A percentile compares a stretch with the other conserved stretches of the same genome.
phyloP scores from a whole-genome alignment of 2,113 vertebrate species.

The Forbesichthys agassizii region DNA sequence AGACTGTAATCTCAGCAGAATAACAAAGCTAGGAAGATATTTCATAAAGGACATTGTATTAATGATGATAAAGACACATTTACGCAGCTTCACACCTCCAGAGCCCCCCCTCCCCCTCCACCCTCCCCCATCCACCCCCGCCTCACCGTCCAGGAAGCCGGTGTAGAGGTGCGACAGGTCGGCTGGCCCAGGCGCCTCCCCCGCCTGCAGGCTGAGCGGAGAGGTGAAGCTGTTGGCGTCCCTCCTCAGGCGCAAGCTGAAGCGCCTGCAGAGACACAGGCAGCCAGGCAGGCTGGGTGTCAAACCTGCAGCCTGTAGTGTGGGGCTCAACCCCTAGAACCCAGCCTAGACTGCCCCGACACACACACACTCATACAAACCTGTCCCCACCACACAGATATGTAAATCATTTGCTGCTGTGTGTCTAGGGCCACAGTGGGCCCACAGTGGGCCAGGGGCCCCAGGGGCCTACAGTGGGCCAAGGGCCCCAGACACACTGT shows the following conservation, averaged over 20 bases:
- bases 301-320: neutral
- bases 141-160: constrained; percentile 73
- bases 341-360: no score
- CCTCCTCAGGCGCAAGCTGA: constrained; percentile 70
- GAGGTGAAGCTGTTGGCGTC: constrained; percentile 64
- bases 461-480: no score
- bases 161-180: constrained; percentile 80
- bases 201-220: constrained; percentile 59
- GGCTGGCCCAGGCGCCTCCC: constrained; percentile 30
- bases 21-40: no score
- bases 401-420: neutral
- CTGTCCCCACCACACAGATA: neutral
- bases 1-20: no score
- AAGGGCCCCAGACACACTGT: neutral
- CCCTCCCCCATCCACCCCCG: no score
- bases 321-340: neutral
- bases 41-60: no score
- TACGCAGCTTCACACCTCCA: no score
- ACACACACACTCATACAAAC: no score
- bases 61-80: no score
- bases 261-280: constrained; percentile 59
- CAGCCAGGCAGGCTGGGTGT: neutral
- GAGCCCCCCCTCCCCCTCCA: no score
- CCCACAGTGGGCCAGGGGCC: no score
- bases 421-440: neutral